Evolutionary conservation across 2,113 vertebrate genomes (phyloP), one percentile per base, ranked within the genome.

Genomic region (Cervus canadensis): DNA sequence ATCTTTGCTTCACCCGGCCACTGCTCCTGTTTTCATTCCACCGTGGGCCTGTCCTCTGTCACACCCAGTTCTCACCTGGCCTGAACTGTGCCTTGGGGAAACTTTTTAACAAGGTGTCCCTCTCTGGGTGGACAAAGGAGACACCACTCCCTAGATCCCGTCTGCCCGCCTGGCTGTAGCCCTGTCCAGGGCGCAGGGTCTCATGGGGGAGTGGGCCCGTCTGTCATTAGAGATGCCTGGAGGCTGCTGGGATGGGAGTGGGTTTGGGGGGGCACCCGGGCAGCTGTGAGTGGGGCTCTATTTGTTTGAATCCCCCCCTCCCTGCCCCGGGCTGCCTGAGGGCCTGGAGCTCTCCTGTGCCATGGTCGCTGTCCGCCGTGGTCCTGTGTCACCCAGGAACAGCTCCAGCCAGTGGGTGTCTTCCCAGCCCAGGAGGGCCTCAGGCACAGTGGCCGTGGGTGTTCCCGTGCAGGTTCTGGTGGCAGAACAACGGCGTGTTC

Each of bases 401-500:
- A 52, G 48, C 36, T 50, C 40, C 25, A 30, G 48, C 59, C 82
- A 12, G 36, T 2, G 0, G 45, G 50, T 3, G 40, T 7, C 40
- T 36, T 64, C n/a, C 56, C 2, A 14, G 67, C 30, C 4, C 9
- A 28, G 92, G 33, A 15, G 14, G 33, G 36, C 28, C 76, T 91
- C n/a, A 19, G 25, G 62, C 10, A 7, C 25, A 2, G 2, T 12
- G 56, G 30, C 57, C 0, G 0, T 0, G 54, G 40, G 36, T 94
- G 16, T 94, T 48, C 36, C 45, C 4, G 0, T 17, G 78, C 93
- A 96, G 99, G 98, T 99, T 99, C 97, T 99, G 99, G 99, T 99
- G 99, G 99, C 97, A 99, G 97, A 98, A 97, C n/a, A 87, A 98
- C 0, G 98, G 97, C 0, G 98, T 99, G 88, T 99, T 99, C 98